These are phyloP conservation scores for Parochlus steinenii DNA, from an alignment of 2,888 invertebrate genomes.

Conservation along the genomic window DNA sequence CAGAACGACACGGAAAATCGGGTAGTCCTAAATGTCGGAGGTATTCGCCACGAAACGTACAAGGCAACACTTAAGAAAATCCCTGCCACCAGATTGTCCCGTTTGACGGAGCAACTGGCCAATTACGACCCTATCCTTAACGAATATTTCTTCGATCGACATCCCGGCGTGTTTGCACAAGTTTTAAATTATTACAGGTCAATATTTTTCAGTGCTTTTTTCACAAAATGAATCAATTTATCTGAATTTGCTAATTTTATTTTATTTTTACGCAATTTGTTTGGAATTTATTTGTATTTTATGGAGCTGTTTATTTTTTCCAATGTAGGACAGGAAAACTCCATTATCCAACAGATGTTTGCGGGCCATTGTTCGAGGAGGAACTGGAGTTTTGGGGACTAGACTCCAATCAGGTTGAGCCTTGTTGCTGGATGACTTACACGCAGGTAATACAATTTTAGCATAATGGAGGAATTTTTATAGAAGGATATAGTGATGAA, in stretches of 20 bases:
- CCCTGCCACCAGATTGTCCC: slow-evolving; percentile 67
- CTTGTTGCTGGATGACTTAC: slow-evolving; percentile 92
- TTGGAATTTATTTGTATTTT: not conserved
- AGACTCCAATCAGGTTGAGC: slow-evolving; percentile 85
- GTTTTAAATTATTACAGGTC: slow-evolving; percentile 74
- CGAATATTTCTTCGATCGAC: slow-evolving; percentile 76
- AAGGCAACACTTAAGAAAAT: slow-evolving; percentile 76
- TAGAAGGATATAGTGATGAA: too few relatives aligned
- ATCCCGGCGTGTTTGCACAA: slow-evolving; percentile 82
- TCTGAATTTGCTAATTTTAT: not conserved
- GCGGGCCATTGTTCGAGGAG: slow-evolving; percentile 80
- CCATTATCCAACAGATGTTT: slow-evolving; percentile 82
- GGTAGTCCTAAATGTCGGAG: slow-evolving; percentile 11
- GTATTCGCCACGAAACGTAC: slow-evolving; percentile 42
- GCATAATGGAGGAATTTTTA: not conserved
- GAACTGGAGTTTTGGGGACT: slow-evolving; percentile 85
- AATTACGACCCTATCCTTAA: slow-evolving; percentile 81
- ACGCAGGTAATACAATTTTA: slow-evolving; percentile 30
- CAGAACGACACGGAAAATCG: slow-evolving; percentile 12
- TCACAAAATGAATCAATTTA: not conserved
- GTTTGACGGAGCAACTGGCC: slow-evolving; percentile 68
- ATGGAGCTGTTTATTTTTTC: not conserved
- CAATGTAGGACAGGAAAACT: slow-evolving; percentile 65
- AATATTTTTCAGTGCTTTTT: slow-evolving; percentile 12
- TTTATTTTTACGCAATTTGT: not conserved